Conservation (phyloP, 2,113 vertebrate species). For the Gallinago paraguaiae region DNA sequence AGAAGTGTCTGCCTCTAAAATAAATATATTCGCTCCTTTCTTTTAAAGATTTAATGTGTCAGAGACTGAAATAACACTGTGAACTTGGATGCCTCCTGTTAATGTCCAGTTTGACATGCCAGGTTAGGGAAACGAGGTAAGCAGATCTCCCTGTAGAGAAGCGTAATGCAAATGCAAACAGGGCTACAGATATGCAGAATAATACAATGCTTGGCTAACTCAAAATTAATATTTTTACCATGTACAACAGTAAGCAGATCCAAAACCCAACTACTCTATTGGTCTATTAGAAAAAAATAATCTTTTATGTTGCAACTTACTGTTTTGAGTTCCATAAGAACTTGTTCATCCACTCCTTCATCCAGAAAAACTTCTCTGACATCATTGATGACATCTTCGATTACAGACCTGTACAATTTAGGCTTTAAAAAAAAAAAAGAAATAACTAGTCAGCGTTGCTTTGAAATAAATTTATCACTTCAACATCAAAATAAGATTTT, state of each 20-base stretch:
- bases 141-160: not conserved
- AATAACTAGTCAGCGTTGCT: not conserved
- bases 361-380: constrained; percentile 97
- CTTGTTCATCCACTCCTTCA: constrained; percentile 97
- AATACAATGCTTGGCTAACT: not conserved
- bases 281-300: not conserved
- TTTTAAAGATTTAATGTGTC: not conserved
- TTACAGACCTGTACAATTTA: constrained; percentile 95
- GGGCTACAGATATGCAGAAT: not conserved
- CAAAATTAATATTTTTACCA: not conserved
- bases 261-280: not conserved
- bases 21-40: not conserved
- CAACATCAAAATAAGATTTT: not conserved
- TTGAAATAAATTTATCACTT: not conserved
- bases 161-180: not conserved
- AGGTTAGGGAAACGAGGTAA: not conserved
- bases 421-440: constrained; percentile 78
- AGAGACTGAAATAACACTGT: not conserved
- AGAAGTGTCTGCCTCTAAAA: not conserved
- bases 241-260: not conserved
- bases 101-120: not conserved
- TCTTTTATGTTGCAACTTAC: constrained; percentile 73
- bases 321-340: constrained; percentile 96
- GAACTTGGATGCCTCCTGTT: not conserved
- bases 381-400: constrained; percentile 98